Evolutionary conservation across 1,140 invertebrate species (phyloP).

Genomic region (Bombus terrestris): DNA sequence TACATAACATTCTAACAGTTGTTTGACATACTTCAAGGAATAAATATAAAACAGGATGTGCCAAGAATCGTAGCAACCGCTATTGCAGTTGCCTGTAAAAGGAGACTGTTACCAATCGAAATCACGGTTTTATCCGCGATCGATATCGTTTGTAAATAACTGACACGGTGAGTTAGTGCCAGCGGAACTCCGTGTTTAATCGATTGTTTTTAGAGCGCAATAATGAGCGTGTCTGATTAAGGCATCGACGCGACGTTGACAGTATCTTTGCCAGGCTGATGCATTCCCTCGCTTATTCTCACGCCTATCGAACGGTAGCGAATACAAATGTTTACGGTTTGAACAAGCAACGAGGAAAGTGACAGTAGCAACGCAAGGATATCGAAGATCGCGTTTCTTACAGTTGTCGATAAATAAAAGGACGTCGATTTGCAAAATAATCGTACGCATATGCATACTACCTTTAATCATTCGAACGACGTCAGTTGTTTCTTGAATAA

Average conservation of each 20-base stretch:
- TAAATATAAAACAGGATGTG: constrained; percentile 9
- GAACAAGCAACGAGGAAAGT: not conserved
- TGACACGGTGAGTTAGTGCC: not conserved
- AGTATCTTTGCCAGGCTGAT: constrained; percentile 26
- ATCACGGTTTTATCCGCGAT: constrained; percentile 6
- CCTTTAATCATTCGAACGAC: not conserved
- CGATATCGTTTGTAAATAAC: constrained; percentile 47
- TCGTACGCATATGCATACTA: too few relatives aligned
- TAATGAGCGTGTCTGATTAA: constrained; percentile 49
- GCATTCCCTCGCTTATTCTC: constrained; percentile 42
- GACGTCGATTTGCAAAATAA: not conserved
- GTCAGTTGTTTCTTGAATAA: not conserved
- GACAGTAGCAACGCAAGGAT: not conserved
- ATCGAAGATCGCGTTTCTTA: not conserved
- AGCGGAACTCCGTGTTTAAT: constrained; percentile 28
- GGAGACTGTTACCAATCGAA: constrained; percentile 8
- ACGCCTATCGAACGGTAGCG: not conserved
- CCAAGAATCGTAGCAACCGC: not conserved
- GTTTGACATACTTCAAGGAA: not conserved
- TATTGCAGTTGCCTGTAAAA: not conserved
- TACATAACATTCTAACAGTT: too few relatives aligned
- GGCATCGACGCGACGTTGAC: not conserved
- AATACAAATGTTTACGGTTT: constrained; percentile 42
- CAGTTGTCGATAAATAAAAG: not conserved
- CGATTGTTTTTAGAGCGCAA: constrained; percentile 24